Base-by-base conservation (phyloP, 1,140 invertebrate species). In the Diabrotica undecimpunctata region DNA sequence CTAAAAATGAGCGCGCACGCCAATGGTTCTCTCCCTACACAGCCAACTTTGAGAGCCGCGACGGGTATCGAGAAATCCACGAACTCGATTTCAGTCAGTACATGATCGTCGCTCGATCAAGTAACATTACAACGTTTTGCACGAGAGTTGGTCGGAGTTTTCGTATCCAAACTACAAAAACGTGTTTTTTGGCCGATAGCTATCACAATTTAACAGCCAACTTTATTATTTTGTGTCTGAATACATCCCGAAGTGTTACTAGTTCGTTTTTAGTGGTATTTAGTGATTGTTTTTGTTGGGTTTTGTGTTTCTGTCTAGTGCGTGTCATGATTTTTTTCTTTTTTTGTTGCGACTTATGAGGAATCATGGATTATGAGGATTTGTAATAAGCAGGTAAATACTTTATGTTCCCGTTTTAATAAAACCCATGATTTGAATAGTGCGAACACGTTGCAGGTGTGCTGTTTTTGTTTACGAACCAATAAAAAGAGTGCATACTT, bases 11-110 rank as follows among this genome's bases (percentile, higher is more conserved):
- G 11, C 12, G 55, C 55, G 59, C 59, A 61, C 59, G 59, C 59
- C 59, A 52, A 13, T 61, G 59, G 6, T 11, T 35, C 59, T 61
- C 59, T 61, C 59, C 59, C 59, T 61, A 52, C 59, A 59, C 13
- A 12, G 59, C 35, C 37, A 36, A 61, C 37, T 61, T 61, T 61
- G 14, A 61, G 59, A 10, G 59, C 52, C 59, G 50, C 59, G 50
- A 37, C 41, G 37, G 37, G 25, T 25, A 25, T 25, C 25, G 41
- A 46, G 41, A 46, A 46, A 46, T 46, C 41, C 41, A 46, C 41
- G 59, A 61, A 52, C 52, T 61, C 59, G 37, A 46, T 61, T 61
- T 61, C 59, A 61, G 59, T 61, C 59, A 61, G 59, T 61, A 41
- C 59, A 61, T 52, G 59, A 50, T 35, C 59, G 25, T 61, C 59